Conservation (phyloP, 2,888 invertebrate genomes). For the Xiphydria camelus region DNA sequence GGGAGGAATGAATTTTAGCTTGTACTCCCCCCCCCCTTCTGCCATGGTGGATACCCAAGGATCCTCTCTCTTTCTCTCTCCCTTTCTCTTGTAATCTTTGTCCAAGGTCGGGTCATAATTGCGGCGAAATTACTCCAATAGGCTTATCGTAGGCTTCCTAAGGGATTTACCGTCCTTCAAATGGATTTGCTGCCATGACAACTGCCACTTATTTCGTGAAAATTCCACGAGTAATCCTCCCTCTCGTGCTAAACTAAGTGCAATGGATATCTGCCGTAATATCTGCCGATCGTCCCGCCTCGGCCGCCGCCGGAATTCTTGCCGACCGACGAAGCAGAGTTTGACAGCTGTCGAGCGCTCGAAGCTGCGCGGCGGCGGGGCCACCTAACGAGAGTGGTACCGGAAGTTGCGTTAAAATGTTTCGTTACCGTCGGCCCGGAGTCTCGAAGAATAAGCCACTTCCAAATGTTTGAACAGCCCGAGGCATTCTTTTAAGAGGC, state of each 20-base stretch:
- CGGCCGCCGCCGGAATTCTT: background rate
- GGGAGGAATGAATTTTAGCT: no score
- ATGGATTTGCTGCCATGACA: background rate
- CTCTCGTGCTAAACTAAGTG: background rate
- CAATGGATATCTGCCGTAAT: background rate
- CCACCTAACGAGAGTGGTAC: no score
- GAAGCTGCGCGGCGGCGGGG: background rate
- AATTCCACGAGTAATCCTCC: background rate
- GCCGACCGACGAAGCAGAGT: no score
- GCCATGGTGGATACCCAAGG: no score
- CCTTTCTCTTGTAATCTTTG: background rate
- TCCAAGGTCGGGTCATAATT: conserved; percentile 10
- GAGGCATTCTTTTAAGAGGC: no score
- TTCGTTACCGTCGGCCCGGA: no score
- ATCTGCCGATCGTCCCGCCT: background rate
- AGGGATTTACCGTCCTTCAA: background rate
- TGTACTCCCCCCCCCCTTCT: conserved; percentile 17
- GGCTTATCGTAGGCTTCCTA: conserved; percentile 7
- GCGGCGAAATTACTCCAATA: conserved; percentile 13
- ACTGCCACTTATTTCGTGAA: background rate
- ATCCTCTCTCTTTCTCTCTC: conserved; percentile 12
- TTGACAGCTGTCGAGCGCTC: background rate
- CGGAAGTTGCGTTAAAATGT: no score
- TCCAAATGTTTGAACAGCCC: no score
- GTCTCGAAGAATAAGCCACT: no score